A percentile compares a stretch with the other conserved stretches of the same genome.
These are phyloP conservation scores for Hirtodrosophila alboralis DNA, from an alignment of 2,888 invertebrate genomes.

Conservation along the genomic window DNA sequence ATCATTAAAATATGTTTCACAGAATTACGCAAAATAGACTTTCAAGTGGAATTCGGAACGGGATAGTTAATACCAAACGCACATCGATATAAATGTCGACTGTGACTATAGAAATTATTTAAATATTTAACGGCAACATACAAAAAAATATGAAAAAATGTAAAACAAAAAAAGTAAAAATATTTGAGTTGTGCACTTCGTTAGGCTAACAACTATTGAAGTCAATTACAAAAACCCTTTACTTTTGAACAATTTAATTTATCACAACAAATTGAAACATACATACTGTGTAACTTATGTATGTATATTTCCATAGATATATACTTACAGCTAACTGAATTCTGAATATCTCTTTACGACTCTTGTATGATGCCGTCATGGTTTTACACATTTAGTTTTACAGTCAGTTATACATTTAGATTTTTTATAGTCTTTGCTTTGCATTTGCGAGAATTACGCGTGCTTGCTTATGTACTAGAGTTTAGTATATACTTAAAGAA, in stretches of 20 bases:
- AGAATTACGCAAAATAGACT: too few species aligned
- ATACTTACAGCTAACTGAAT: slow-evolving; percentile 24
- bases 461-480: slow-evolving; percentile 28
- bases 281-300: slow-evolving; percentile 23
- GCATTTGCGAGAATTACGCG: slow-evolving; percentile 32
- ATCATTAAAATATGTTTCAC: too few species aligned
- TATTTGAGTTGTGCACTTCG: neutral
- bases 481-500: slow-evolving; percentile 45
- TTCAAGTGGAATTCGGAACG: too few species aligned
- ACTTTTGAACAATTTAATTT: slow-evolving; percentile 52
- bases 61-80: too few species aligned
- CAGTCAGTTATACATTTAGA: slow-evolving; percentile 40
- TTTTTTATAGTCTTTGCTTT: slow-evolving; percentile 51
- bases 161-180: neutral
- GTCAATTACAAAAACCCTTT: slow-evolving; percentile 22
- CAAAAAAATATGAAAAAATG: neutral
- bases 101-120: neutral
- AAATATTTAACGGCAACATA: neutral
- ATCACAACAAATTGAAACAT: slow-evolving; percentile 66
- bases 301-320: slow-evolving; percentile 18
- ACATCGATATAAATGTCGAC: slow-evolving; percentile 17
- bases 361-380: too few species aligned
- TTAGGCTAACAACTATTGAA: slow-evolving; percentile 7
- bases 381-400: slow-evolving; percentile 1
- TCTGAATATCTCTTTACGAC: too few species aligned